Conservation (phyloP, 2,113 vertebrate species). For the Calyptommatus sinebrachiatus region DNA sequence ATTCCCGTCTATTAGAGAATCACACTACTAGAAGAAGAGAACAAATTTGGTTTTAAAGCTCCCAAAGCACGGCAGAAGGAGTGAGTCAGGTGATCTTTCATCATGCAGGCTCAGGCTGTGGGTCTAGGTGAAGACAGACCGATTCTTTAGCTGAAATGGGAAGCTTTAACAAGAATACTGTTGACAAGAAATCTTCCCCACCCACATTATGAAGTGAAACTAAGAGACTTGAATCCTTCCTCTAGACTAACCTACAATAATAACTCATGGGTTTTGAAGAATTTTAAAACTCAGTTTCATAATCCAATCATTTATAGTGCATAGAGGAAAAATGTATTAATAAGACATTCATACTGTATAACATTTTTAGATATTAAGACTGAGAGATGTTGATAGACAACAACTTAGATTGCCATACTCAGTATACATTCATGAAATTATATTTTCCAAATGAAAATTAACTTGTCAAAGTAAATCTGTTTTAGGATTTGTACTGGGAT, state of each 20-base stretch:
- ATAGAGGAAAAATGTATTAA: background rate
- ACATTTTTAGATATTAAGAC: background rate
- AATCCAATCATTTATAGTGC: background rate
- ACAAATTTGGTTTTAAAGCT: background rate
- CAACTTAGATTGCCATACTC: background rate
- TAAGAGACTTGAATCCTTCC: background rate
- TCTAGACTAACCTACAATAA: background rate
- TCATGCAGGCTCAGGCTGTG: background rate
- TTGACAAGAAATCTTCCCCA: background rate
- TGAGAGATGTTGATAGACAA: background rate
- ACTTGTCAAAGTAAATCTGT: background rate
- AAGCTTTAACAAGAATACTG: background rate
- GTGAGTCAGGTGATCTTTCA: constrained; percentile 1
- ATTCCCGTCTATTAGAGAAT: background rate
- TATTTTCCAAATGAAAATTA: background rate
- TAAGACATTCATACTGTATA: background rate
- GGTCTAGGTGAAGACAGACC: constrained; percentile 3
- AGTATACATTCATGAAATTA: background rate
- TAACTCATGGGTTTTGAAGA: background rate
- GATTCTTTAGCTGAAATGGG: background rate
- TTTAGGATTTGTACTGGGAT: no score
- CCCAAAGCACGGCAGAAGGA: background rate
- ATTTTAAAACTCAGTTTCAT: background rate
- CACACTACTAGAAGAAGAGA: background rate
- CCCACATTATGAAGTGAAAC: background rate